Base-by-base conservation (phyloP, 2,888 invertebrate species). In the Rhorus exstirpatorius region DNA sequence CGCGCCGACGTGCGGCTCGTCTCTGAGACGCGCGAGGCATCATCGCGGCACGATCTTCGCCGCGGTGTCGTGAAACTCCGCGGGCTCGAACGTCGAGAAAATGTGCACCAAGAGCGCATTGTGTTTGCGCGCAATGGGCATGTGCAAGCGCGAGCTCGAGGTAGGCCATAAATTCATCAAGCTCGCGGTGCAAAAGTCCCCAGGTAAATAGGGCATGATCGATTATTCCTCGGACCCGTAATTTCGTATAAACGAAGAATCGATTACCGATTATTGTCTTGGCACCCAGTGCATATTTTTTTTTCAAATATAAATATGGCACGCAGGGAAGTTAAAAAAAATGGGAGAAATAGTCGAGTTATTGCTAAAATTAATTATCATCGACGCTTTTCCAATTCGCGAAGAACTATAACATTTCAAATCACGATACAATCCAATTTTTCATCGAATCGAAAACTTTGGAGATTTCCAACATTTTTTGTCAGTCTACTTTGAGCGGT, bases 21-120 rank as follows among this genome's bases (percentile, higher is more conserved):
- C 61, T 75, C 77, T n/a, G n/a, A n/a, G n/a, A n/a, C n/a, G n/a
- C n/a, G n/a, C n/a, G n/a, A n/a, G 51, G 87, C 89, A 88, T 90
- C 90, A 90, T 91, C 89, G 89, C 86, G 79, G 88, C 86, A 87
- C 89, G 89, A 90, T 90, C 88, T 87, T 86, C 85, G 72, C 79
- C 46, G 85, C 83, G 76, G 71, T 82, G 75, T 65, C 75, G 78
- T 68, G 78, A 72, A 58, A 65, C 79, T 65, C 68, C n/a, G n/a
- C 63, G 63, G 63, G 75, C 51, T 65, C 68, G 77, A 49, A 58
- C 72, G 68, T 53, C 77, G 63, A 41, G 65, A 61, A 79, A 58
- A 67, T 41, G 67, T 63, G n/a, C n/a, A 44, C 44, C 61, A 35
- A 38, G 79, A 81, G 77, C 67, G 46, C 38, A 21, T 68, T 49